Conservation (phyloP, 2,797 vertebrate species). For the Oreochromis mossambicus region DNA sequence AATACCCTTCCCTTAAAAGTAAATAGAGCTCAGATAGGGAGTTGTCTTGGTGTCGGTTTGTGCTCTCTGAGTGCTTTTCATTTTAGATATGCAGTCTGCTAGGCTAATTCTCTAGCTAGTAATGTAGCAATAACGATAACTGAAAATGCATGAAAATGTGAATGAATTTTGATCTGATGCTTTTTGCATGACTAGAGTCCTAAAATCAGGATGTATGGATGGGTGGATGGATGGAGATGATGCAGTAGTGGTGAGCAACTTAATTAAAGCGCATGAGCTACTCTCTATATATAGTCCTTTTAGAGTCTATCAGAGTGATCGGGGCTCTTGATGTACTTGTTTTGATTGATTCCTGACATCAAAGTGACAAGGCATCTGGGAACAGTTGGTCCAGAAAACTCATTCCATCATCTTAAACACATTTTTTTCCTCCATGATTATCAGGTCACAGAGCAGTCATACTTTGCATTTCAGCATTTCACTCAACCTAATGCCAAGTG, state of each 20-base stretch:
- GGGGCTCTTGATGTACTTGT: neutral
- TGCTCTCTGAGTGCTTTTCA: neutral
- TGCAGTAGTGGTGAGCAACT: neutral
- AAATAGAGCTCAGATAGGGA: neutral
- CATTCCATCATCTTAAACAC: slow-evolving; percentile 22
- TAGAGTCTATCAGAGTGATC: slow-evolving; percentile 2
- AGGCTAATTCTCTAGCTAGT: neutral
- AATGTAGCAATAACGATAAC: neutral
- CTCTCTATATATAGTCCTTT: neutral
- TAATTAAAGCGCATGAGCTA: neutral
- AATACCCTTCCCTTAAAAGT: neutral
- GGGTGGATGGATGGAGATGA: neutral
- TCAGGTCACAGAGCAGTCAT: slow-evolving; percentile 51
- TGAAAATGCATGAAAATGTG: neutral
- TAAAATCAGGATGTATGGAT: neutral
- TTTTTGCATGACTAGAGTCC: neutral
- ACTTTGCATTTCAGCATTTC: slow-evolving; percentile 61
- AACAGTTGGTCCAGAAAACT: slow-evolving; percentile 29
- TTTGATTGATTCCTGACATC: slow-evolving; percentile 32
- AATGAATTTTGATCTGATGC: neutral
- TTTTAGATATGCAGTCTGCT: neutral
- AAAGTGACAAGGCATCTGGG: slow-evolving; percentile 10
- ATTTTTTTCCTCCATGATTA: slow-evolving; percentile 16
- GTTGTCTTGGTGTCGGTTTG: neutral
- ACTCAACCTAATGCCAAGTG: slow-evolving; percentile 59